phyloP scores from a whole-genome alignment of 1,140 invertebrate species.

The Sitobion miscanthi region DNA sequence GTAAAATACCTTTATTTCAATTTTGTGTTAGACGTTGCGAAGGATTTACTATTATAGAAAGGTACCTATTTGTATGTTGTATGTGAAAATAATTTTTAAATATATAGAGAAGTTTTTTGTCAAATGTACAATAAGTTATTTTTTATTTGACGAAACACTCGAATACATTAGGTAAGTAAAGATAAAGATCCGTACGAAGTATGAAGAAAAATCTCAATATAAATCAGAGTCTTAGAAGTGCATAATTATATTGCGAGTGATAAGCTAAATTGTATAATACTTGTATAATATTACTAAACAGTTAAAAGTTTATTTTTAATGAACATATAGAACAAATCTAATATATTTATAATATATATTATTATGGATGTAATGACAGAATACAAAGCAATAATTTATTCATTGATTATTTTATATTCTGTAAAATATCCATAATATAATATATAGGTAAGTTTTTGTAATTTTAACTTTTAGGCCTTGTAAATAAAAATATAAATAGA shows the following conservation, averaged over 20 bases:
- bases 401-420: not conserved
- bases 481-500: not conserved
- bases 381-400: not conserved
- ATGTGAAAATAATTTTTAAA: not conserved
- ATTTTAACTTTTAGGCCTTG: too few relatives aligned
- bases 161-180: not conserved
- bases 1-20: not conserved
- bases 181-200: too few relatives aligned
- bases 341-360: too few relatives aligned
- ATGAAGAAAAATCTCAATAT: not conserved
- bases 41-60: not conserved
- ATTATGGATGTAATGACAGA: too few relatives aligned
- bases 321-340: too few relatives aligned
- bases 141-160: not conserved
- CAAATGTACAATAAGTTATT: not conserved
- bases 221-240: not conserved
- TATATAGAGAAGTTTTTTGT: not conserved
- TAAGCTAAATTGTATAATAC: too few relatives aligned
- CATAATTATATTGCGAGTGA: too few relatives aligned
- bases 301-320: too few relatives aligned
- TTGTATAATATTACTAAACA: too few relatives aligned
- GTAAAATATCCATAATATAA: not conserved
- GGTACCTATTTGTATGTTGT: not conserved
- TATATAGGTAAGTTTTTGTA: too few relatives aligned
- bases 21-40: not conserved